Evolutionary conservation across 2,888 invertebrate genomes (phyloP).

Genomic region (Oxytorus armatus): DNA sequence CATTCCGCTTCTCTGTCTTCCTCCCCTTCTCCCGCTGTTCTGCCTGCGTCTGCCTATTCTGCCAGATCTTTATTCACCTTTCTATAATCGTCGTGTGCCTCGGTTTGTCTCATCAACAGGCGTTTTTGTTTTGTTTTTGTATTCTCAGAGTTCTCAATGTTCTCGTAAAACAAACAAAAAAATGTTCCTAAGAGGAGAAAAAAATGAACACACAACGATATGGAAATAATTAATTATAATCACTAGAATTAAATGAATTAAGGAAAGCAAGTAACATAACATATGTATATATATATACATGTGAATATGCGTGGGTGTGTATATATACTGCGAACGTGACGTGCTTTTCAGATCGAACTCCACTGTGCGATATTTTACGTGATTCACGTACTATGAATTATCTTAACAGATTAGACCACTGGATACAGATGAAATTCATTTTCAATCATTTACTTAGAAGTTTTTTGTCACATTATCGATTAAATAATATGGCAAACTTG

Average conservation of each 20-base stretch:
- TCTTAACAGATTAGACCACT: not conserved
- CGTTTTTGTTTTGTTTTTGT: slow-evolving; percentile 10
- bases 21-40: slow-evolving; percentile 75
- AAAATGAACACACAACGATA: not conserved
- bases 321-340: slow-evolving; percentile 47
- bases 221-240: slow-evolving; percentile 15
- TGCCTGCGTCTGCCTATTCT: slow-evolving; percentile 81
- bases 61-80: slow-evolving; percentile 75
- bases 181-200: slow-evolving; percentile 17
- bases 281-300: slow-evolving; percentile 48
- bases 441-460: not conserved
- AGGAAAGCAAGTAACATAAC: slow-evolving; percentile 33
- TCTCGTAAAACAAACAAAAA: not conserved
- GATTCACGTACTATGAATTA: not conserved
- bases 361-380: slow-evolving; percentile 5
- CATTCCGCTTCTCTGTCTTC: slow-evolving; percentile 84
- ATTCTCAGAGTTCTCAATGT: not conserved
- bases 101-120: slow-evolving; percentile 46
- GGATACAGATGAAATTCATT: not conserved
- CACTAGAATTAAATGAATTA: slow-evolving; percentile 40
- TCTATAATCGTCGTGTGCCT: slow-evolving; percentile 64
- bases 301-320: not conserved
- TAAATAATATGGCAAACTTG: slow-evolving; percentile 49
- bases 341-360: slow-evolving; percentile 44
- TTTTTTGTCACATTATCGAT: not conserved